Percentiles rank a stretch among this genome's conserved stretches.
Conservation (phyloP, 2,797 vertebrate genomes). For the Allobates femoralis region DNA sequence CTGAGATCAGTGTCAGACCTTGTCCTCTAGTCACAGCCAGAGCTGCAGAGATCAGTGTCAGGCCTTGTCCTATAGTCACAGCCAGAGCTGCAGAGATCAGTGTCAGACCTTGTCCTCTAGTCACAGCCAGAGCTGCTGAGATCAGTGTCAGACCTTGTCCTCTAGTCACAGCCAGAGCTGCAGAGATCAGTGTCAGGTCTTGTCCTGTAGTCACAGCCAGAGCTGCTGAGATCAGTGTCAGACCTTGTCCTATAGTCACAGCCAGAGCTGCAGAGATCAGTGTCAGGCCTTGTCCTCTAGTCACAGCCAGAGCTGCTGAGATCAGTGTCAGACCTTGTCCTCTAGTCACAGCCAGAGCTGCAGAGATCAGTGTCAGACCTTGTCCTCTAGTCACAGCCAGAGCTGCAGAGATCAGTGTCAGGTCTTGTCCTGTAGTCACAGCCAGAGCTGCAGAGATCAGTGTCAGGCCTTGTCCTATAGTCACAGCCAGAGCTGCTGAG, state of each 20-base stretch:
- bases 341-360: background rate
- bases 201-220: background rate
- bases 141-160: too few relatives aligned
- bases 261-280: background rate
- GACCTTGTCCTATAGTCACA: background rate
- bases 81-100: background rate
- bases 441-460: background rate
- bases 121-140: background rate
- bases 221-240: too few relatives aligned
- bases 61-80: background rate
- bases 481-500: background rate
- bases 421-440: background rate
- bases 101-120: background rate
- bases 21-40: background rate
- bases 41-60: too few relatives aligned
- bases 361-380: too few relatives aligned
- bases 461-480: background rate
- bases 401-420: too few relatives aligned
- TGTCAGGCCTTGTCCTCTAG: background rate
- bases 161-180: background rate
- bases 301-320: background rate
- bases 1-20: too few relatives aligned
- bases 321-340: too few relatives aligned
- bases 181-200: too few relatives aligned
- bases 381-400: background rate